These are phyloP conservation scores for Phylloscopus collybita DNA, from an alignment of 2,797 vertebrate species.

Conservation along the genomic window DNA sequence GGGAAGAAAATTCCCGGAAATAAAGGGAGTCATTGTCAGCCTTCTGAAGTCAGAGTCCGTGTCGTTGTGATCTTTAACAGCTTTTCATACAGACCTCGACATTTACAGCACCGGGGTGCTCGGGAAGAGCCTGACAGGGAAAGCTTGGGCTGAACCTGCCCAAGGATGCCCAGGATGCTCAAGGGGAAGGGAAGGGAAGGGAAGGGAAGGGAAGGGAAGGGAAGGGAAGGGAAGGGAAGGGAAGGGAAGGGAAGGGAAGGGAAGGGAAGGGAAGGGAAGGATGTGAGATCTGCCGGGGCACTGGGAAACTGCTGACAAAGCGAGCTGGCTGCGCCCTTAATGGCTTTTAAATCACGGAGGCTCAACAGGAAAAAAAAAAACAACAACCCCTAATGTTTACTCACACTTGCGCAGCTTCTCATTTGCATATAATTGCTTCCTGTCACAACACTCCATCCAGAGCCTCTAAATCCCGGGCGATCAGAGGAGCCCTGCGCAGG, in stretches of 20 bases:
- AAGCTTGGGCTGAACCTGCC: accelerated
- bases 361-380: background rate
- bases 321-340: background rate
- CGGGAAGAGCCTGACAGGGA: background rate
- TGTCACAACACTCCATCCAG: conserved; percentile 9
- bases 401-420: conserved; percentile 40
- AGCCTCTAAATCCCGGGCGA: conserved; percentile 23
- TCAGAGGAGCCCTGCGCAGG: background rate
- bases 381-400: conserved; percentile 17
- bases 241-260: too few relatives aligned
- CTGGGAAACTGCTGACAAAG: background rate
- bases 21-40: too few relatives aligned
- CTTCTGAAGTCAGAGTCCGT: too few relatives aligned
- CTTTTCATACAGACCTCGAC: too few relatives aligned
- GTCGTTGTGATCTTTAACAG: too few relatives aligned
- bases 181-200: too few relatives aligned
- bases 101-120: background rate
- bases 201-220: too few relatives aligned
- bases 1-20: too few relatives aligned
- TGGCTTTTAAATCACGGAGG: conserved; percentile 45
- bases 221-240: too few relatives aligned
- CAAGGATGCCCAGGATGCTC: background rate
- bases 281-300: accelerated
- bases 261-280: background rate
- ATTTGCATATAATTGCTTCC: conserved; percentile 57